Percentiles rank a stretch among this genome's conserved stretches.
Conservation (phyloP, 2,113 vertebrate species). For the Semnopithecus entellus region DNA sequence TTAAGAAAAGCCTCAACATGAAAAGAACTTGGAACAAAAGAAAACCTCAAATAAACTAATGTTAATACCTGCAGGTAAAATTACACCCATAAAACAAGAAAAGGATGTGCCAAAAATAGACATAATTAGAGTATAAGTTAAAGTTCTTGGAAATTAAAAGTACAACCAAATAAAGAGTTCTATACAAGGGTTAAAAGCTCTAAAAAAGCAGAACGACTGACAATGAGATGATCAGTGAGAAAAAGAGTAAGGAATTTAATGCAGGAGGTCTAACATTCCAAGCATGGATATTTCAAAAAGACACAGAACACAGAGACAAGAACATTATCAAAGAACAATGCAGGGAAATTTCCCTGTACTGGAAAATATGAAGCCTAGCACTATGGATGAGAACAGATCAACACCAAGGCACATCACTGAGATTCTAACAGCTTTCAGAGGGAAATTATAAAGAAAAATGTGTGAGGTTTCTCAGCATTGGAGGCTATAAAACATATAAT, state of each 20-base stretch:
- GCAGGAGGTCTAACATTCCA: not conserved
- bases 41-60: constrained; percentile 4
- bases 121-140: not conserved
- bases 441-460: not conserved
- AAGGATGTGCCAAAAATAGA: not conserved
- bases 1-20: not conserved
- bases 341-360: not conserved
- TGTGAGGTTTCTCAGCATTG: not conserved
- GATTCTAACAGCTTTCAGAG: not conserved
- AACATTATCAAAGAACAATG: not conserved
- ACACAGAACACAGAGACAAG: not conserved
- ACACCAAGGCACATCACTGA: not conserved
- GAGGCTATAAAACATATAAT: not conserved
- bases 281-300: not conserved
- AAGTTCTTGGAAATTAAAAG: constrained; percentile 11
- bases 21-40: constrained; percentile 9
- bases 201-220: not conserved
- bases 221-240: not conserved
- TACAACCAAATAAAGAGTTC: not conserved
- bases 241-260: not conserved
- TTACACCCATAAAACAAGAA: not conserved
- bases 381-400: not conserved
- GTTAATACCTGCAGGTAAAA: not conserved
- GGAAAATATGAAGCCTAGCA: not conserved
- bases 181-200: not conserved